Evolutionary conservation across 2,888 invertebrate genomes (phyloP), one percentile per base, ranked within the genome.

Genomic region (Lochmaea crataegi): DNA sequence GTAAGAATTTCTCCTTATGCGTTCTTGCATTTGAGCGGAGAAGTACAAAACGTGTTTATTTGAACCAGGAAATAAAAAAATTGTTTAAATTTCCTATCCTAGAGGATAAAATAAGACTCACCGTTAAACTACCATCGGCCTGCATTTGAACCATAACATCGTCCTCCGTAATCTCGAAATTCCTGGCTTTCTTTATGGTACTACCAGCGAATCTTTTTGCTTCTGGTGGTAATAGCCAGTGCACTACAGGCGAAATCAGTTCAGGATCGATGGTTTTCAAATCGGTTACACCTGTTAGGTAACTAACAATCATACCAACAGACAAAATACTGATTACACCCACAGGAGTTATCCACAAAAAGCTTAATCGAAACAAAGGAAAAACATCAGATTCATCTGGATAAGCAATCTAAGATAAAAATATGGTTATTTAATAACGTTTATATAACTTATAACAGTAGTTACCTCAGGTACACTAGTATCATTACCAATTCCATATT

Each of bases 291-390:
- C 90, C 90, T 0, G 90, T 90, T 16, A 90, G 75, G 78, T 90
- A 89, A 74, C 91, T 91, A 42, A 92, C 91, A 16, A 92, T 80
- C 2, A 91, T 87, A 0, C 95, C 95, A 0, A 94, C 92, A 0
- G 90, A 71, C 22, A 95, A 82, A 0, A 93, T 93, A 0, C 92
- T 89, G 0, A 89, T 65, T 0, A 93, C 89, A 0, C 94, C 95
- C 66, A 94, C 88, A 0, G 93, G 92, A 53, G 94, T 92, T 73
- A 94, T 92, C 94, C 94, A 95, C 84, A 94, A 92, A 85, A 94
- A 95, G 0, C 94, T 94, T 60, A 95, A 82, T 11, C 93, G 91
- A 86, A 94, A 95, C 14, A 94, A 84, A 0, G 93, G 93, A 84
- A 94, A 94, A 63, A 93, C 88, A 66, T 87, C 83, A 3, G 89